Evolutionary conservation across 2,113 vertebrate genomes (phyloP).

Genomic region (Syrrhaptes paradoxus): DNA sequence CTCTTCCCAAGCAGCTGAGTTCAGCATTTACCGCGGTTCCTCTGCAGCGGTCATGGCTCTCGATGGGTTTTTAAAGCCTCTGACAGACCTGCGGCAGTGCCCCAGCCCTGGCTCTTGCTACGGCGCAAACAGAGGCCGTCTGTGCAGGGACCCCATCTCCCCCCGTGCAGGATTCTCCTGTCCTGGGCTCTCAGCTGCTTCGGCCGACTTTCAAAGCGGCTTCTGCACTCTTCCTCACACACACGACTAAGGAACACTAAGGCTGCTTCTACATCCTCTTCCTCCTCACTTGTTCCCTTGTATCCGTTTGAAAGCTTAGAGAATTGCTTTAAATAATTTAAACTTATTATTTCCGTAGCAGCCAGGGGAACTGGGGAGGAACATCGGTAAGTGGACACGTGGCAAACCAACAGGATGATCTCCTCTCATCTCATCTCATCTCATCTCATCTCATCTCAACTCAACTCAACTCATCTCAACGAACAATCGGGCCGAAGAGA

Average conservation of each 20-base stretch:
- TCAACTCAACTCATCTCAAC: not conserved
- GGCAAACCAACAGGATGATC: not conserved
- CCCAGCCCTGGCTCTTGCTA: not conserved
- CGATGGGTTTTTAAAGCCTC: not conserved
- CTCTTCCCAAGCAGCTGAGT: not conserved
- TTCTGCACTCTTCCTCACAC: not conserved
- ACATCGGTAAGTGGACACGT: not conserved
- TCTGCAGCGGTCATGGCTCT: not conserved
- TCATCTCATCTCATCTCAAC: not conserved
- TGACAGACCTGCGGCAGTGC: not conserved
- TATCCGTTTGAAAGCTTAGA: not conserved
- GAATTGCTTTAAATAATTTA: not conserved
- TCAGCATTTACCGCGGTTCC: not conserved
- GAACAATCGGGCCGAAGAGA: not conserved
- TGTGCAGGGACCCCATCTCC: not conserved
- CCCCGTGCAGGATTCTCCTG: not conserved
- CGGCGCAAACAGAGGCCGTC: rapidly evolving
- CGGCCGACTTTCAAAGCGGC: not conserved
- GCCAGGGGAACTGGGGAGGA: not conserved
- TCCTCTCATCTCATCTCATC: not conserved
- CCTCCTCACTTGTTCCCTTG: not conserved
- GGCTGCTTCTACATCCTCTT: not conserved
- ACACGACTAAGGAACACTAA: not conserved
- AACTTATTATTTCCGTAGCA: not conserved
- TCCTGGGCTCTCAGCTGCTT: not conserved